Base-by-base conservation (phyloP, 2,888 invertebrate genomes). In the Dione vanillae region DNA sequence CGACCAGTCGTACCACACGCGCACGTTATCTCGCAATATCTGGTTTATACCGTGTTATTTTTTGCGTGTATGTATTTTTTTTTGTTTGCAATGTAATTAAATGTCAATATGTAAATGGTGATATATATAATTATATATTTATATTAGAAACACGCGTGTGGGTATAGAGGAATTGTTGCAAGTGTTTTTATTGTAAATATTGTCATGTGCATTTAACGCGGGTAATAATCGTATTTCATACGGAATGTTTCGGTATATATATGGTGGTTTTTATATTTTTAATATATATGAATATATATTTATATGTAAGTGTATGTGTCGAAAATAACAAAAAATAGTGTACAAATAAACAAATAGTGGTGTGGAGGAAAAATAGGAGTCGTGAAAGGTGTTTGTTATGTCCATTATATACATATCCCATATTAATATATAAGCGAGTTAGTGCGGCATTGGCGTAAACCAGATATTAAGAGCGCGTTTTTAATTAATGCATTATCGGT, bases 1-100 rank as follows among this genome's bases (percentile, higher is more conserved):
- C 83, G 98, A 98, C 98, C 98, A 99, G 93, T 98, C 98, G 94
- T 98, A 98, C 94, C 96, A 95, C 86, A 96, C 95, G 94, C 96
- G 95, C 81, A 96, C 95, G 93, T 96, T 96, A 89, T 97, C 97
- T 93, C 96, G 96, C 89, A 97, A 96, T 91, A 97, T 96, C 97
- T 97, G 94, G 90, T 93, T 92, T 91, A 87, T 85, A 84, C 87
- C 88, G 80, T n/a, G 20, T 43, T 35, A n/a, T 52, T 27, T 27
- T 35, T 12, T n/a, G 10, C 19, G 37, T 66, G 9, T 37, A 9
- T n/a, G n/a, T n/a, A n/a, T n/a, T n/a, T n/a, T n/a, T n/a, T n/a
- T n/a, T n/a, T n/a, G n/a, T n/a, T n/a, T n/a, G n/a, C n/a, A n/a
- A n/a, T n/a, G n/a, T n/a, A n/a, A n/a, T n/a, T n/a, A n/a, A n/a